Conservation (phyloP, 2,888 invertebrate genomes). For the Trissoscelio sp. region DNA sequence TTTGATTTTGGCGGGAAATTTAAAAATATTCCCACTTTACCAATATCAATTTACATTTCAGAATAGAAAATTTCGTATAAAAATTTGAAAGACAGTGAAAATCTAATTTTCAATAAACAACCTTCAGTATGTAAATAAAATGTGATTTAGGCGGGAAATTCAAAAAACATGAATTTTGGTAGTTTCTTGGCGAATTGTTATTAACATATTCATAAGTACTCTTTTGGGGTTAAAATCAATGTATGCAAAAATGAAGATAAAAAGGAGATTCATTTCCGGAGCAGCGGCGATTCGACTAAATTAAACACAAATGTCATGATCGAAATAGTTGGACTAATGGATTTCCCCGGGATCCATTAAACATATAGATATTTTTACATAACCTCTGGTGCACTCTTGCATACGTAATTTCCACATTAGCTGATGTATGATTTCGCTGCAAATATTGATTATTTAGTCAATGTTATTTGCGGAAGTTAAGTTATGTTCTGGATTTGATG, state of each 20-base stretch:
- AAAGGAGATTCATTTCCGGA: constrained; percentile 10
- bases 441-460: constrained; percentile 44
- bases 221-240: neutral
- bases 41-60: too few species aligned
- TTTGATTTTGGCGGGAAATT: too few species aligned
- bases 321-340: constrained; percentile 37
- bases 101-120: too few species aligned
- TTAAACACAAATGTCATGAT: constrained; percentile 47
- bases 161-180: too few species aligned
- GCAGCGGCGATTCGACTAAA: constrained; percentile 4
- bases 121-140: too few species aligned
- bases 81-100: too few species aligned
- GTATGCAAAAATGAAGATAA: constrained; percentile 13
- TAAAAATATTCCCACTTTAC: too few species aligned
- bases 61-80: too few species aligned
- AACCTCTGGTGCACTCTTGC: constrained; percentile 16
- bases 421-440: constrained; percentile 8
- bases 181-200: too few species aligned
- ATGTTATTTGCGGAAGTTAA: constrained; percentile 30
- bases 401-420: constrained; percentile 34
- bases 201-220: constrained; percentile 16
- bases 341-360: constrained; percentile 32
- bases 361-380: constrained; percentile 38
- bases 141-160: too few species aligned
- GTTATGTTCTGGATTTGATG: constrained; percentile 6